Evolutionary conservation across 1,140 invertebrate species (phyloP), one percentile per base, ranked within the genome.

Genomic region (Drosophila pandora): DNA sequence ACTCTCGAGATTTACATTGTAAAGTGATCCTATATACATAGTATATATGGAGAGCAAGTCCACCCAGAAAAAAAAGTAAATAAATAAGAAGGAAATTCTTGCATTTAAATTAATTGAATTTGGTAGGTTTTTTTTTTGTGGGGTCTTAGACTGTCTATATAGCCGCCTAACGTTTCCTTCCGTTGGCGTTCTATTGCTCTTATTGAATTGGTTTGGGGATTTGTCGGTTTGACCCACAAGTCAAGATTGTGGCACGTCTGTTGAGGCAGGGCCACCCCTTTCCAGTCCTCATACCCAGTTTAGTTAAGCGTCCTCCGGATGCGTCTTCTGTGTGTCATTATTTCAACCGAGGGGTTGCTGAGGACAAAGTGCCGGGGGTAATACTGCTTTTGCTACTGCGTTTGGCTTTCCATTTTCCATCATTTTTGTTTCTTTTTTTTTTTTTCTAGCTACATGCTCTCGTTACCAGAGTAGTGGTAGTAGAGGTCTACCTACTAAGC

Each of bases 81-180:
- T 37, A 37, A 37, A 32, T 32, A 32, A 32, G 30, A 32, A 32
- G 30, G 30, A 8, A 32, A 37, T 37, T 37, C 84, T 83, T 83
- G 79, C 83, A 88, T 88, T 89, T 88, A 88, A 88, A 88, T 88
- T 88, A 88, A 88, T 88, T 88, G 83, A 88, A 88, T 88, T 87
- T 83, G 54, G 62, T 57, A 67, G 71, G 72, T 76, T 83, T 83
- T 87, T 76, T 67, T 9, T 37, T 37, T 10, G 12, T 55, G 56
- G 21, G 28, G 41, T 39, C 3, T 12, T 12, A n/a, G 34, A 10
- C 34, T 37, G 34, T 37, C 34, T 37, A 37, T 37, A 37, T 37
- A 37, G 32, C 8, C 10, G 10, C 34, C 34, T 37, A n/a, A 9
- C 9, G 22, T 8, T 9, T 21, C 10, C 48, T 34, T 43, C 52